Percentiles rank a stretch among this genome's conserved stretches.
These are phyloP conservation scores for Aphodius granarius DNA, from an alignment of 2,888 invertebrate genomes.

Conservation along the genomic window DNA sequence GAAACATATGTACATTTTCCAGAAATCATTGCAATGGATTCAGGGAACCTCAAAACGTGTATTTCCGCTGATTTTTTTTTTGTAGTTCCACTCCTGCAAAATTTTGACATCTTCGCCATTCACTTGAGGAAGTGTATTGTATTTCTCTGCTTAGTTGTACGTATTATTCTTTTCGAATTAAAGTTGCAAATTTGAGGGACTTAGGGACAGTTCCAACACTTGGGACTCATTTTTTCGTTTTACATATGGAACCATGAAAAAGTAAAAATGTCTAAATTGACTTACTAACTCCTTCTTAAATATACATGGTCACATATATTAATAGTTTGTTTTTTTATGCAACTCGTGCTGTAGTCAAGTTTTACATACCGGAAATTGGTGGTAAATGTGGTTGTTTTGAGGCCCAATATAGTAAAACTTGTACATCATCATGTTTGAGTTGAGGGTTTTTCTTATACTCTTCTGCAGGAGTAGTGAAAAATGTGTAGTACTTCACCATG, in stretches of 20 bases:
- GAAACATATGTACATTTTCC: conserved; percentile 31
- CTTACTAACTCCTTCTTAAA: too few species aligned
- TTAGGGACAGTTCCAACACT: too few species aligned
- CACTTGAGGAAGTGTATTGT: conserved; percentile 63
- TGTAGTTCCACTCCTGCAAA: conserved; percentile 63
- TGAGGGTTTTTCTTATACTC: conserved; percentile 65
- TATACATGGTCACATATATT: too few species aligned
- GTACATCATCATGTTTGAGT: conserved; percentile 63
- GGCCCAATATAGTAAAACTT: conserved; percentile 63
- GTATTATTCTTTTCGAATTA: too few species aligned
- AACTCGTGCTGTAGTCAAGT: too few species aligned
- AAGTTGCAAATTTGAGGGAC: too few species aligned
- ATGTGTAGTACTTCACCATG: background rate
- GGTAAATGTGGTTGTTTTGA: conserved; percentile 69
- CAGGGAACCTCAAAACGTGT: background rate
- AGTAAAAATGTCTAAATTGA: too few species aligned
- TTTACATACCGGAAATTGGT: conserved; percentile 39
- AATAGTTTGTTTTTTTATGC: too few species aligned
- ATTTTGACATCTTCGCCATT: conserved; percentile 62
- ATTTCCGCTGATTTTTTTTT: conserved; percentile 66
- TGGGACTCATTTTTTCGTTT: background rate
- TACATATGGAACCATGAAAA: background rate
- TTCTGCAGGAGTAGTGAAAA: conserved; percentile 50
- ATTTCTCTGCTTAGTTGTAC: too few species aligned
- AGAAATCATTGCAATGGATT: background rate